Base-by-base conservation (phyloP, 2,888 invertebrate genomes). In the Teleiodes luculella region DNA sequence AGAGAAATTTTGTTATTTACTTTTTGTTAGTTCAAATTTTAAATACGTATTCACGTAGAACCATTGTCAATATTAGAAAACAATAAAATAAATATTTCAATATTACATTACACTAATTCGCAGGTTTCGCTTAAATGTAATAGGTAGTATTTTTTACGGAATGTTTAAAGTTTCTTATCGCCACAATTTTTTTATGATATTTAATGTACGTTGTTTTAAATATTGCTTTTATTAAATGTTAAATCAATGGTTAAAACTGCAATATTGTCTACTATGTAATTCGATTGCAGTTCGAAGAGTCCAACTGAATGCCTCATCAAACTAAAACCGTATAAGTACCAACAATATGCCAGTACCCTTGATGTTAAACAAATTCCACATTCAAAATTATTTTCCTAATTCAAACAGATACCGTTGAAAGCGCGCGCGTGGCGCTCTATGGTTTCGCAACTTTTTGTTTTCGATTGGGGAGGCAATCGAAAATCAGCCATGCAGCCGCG, bases 381-480 rank as follows among this genome's bases (percentile, higher is more conserved):
- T 80, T 75, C 76, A 75, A 76, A 83, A 24, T n/a, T 78, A 74
- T 73, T 74, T 84, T 83, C 82, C 71, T 67, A 85, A 84, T 79
- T 84, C 85, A 86, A 87, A 87, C 76, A 87, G 87, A 86, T 84
- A 86, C 86, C 84, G 80, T 81, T 83, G 85, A 86, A 85, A 81
- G 74, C 75, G 71, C 69, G 83, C 71, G 81, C 87, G 87, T 85
- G 87, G 72, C 86, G 66, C 66, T 74, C 74, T 74, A 68, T 57
- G 65, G 61, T 58, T 61, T 58, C 33, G 57, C 70, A 54, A 65
- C 56, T n/a, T 58, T 60, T 56, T 48, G 36, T 56, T 36, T 54
- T 7, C 52, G 20, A 48, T 52, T 58, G 16, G 16, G 6, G 18
- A 35, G 18, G 49, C 49, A 49, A 28, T 43, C 41, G 37, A 56